Base-by-base conservation (phyloP, 2,888 invertebrate genomes). In the Patella pellucida region DNA sequence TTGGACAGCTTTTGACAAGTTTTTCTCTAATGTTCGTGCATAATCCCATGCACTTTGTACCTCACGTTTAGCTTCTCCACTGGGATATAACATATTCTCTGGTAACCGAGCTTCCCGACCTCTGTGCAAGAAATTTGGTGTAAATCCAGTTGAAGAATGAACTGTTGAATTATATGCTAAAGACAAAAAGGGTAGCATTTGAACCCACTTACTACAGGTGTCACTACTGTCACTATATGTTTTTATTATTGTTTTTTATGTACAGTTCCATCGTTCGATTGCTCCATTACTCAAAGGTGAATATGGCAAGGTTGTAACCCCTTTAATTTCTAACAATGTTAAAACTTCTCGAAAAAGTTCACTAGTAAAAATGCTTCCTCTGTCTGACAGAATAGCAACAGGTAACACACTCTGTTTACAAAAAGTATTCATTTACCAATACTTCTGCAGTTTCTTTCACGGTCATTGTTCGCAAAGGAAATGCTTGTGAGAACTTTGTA, bases 161-260 rank as follows among this genome's bases (percentile, higher is more conserved):
- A 68, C 68, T 16, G 69, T 68, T 11, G 69, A 68, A n/a, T 68
- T 68, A 68, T 68, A 27, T 7, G 69, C 69, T 41, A 68, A 68
- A 12, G 15, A n/a, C n/a, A n/a, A n/a, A n/a, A n/a, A n/a, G n/a
- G n/a, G n/a, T n/a, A n/a, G n/a, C n/a, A n/a, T n/a, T n/a, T n/a
- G n/a, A n/a, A n/a, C 23, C 69, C 69, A 68, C 19, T n/a, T 16
- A 12, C 9, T 16, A 15, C 19, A 7, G 5, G n/a, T 68, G 23
- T 68, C 50, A 7, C 5, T 15, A 15, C 19, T 68, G 23, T 68
- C 50, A 7, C 5, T 15, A 15, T 68, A 56, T 5, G 14, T 5
- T 56, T 56, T 56, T 56, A 56, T n/a, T 15, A 56, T 56, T n/a
- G 12, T 56, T 14, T 56, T 56, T 15, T 9, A 15, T 56, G 56